A percentile compares a stretch with the other conserved stretches of the same genome.
Conservation (phyloP, 2,888 invertebrate genomes). For the Trisateles emortualis region DNA sequence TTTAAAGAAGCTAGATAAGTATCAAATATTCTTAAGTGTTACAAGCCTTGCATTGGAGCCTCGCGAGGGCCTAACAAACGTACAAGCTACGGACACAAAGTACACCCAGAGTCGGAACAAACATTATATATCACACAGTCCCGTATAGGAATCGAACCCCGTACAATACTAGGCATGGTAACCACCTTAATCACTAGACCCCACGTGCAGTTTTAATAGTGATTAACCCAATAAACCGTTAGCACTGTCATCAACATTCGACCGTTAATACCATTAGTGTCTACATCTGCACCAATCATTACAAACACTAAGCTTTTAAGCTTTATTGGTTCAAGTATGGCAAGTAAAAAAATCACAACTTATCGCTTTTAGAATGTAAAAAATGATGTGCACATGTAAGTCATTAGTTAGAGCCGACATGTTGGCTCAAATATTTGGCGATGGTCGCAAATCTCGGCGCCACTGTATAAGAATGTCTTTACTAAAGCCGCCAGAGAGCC, state of each 20-base stretch:
- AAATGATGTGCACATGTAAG: conserved; percentile 77
- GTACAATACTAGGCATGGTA: too few species aligned
- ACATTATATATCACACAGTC: too few species aligned
- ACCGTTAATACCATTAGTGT: conserved; percentile 32
- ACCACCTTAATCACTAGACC: too few species aligned
- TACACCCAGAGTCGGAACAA: too few species aligned
- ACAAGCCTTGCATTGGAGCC: too few species aligned
- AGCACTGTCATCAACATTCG: conserved; percentile 8
- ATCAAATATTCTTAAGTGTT: too few species aligned
- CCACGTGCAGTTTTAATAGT: neutral
- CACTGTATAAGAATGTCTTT: conserved; percentile 65
- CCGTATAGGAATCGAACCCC: too few species aligned
- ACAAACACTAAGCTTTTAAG: conserved; percentile 43
- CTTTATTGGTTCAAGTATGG: conserved; percentile 44
- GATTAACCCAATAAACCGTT: neutral
- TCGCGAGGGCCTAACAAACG: too few species aligned
- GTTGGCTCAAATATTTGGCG: conserved; percentile 79
- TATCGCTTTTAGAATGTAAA: conserved; percentile 50
- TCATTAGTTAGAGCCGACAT: conserved; percentile 78
- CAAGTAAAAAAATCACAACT: conserved; percentile 52
- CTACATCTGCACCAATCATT: conserved; percentile 45
- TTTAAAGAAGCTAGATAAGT: too few species aligned
- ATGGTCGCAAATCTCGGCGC: conserved; percentile 80
- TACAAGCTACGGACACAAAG: too few species aligned
- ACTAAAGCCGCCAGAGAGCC: conserved; percentile 55